Percentiles rank a stretch among this genome's conserved stretches.
Conservation (phyloP, 2,888 invertebrate species). For the Heliconius sara region DNA sequence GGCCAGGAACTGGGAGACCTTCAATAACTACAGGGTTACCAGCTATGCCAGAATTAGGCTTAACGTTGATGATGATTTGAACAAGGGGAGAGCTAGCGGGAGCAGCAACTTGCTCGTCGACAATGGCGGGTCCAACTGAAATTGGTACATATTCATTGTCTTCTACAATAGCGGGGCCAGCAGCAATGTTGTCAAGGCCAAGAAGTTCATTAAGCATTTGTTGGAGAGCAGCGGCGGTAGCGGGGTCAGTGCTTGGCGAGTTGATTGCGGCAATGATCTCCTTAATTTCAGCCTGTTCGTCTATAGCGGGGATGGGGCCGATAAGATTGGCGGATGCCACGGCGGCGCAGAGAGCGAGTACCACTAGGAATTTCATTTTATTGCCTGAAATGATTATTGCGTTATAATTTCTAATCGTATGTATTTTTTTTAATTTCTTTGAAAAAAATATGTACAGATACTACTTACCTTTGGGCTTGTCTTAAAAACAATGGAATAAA, state of each 20-base stretch:
- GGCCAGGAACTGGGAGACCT: constrained; percentile 12
- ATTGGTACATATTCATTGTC: constrained; percentile 45
- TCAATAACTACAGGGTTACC: constrained; percentile 23
- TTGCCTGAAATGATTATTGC: background rate
- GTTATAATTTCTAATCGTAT: background rate
- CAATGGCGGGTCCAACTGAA: constrained; percentile 45
- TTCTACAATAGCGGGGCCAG: constrained; percentile 51
- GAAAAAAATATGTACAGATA: too few species aligned
- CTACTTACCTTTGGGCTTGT: too few species aligned
- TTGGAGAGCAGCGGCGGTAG: constrained; percentile 44
- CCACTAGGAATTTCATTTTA: constrained; percentile 49
- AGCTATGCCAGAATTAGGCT: constrained; percentile 22
- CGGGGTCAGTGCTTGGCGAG: constrained; percentile 31
- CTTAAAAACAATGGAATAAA: too few species aligned
- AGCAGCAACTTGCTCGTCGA: constrained; percentile 39
- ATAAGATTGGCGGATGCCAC: constrained; percentile 41
- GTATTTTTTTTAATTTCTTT: too few species aligned
- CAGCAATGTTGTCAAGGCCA: constrained; percentile 44
- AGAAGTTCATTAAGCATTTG: constrained; percentile 51
- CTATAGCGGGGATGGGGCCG: constrained; percentile 37
- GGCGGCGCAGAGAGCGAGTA: constrained; percentile 61
- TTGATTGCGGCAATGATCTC: constrained; percentile 54
- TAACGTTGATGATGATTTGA: constrained; percentile 53
- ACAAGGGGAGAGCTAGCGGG: constrained; percentile 48
- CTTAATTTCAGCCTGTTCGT: constrained; percentile 46